A percentile compares a stretch with the other conserved stretches of the same genome.
phyloP scores from a whole-genome alignment of 2,797 vertebrate species.

The Phrynocephalus forsythii region DNA sequence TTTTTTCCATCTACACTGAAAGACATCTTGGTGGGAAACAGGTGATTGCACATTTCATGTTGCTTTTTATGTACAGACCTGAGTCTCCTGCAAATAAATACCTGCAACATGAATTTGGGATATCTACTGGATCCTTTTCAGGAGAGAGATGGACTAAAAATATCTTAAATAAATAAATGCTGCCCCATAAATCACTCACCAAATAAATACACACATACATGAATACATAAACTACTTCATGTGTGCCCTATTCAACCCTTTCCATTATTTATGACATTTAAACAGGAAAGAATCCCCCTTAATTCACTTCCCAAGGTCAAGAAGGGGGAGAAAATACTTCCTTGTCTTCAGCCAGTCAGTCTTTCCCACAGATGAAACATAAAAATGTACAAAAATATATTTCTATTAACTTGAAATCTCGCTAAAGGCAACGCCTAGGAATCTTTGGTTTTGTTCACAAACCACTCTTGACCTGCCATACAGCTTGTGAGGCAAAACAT shows the following conservation, averaged over 20 bases:
- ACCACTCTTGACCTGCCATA: conserved; percentile 8
- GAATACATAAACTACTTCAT: too few relatives aligned
- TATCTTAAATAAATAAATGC: too few relatives aligned
- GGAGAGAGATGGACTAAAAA: too few relatives aligned
- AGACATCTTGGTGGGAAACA: neutral
- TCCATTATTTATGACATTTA: neutral
- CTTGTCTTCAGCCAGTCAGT: neutral
- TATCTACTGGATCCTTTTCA: neutral
- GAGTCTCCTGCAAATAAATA: neutral
- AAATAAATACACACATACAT: too few relatives aligned
- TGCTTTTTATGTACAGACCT: neutral
- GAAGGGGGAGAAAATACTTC: neutral
- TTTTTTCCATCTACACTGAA: neutral
- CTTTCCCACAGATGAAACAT: neutral
- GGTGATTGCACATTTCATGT: neutral
- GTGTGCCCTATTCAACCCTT: neutral
- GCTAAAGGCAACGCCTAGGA: neutral
- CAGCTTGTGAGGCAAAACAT: neutral
- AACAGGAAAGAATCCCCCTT: neutral
- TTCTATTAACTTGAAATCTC: neutral
- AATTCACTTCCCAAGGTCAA: neutral
- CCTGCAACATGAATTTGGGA: too few relatives aligned
- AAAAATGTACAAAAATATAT: neutral
- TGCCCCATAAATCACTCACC: too few relatives aligned
- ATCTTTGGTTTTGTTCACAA: neutral